These are phyloP conservation scores for Lepus americanus DNA, from an alignment of 2,113 vertebrate species.

Conservation along the genomic window DNA sequence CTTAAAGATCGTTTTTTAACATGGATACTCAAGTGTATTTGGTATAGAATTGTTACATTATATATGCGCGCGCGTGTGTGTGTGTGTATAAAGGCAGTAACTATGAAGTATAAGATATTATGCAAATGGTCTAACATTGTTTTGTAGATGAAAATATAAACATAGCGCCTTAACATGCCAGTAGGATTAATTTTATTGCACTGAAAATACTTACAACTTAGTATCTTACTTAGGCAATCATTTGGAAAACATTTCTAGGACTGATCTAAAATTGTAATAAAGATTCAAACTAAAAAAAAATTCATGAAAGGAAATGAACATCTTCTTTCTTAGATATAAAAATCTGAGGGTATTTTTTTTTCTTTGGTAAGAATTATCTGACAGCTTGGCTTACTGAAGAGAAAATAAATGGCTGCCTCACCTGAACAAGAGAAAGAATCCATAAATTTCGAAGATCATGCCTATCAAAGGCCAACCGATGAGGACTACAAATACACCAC, in stretches of 20 bases:
- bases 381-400: neutral
- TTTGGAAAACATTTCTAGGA: conserved; percentile 34
- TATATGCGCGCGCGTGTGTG: too few relatives aligned
- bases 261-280: conserved; percentile 9
- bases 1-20: neutral
- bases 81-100: too few relatives aligned
- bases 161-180: conserved; percentile 6
- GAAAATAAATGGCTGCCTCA: conserved; percentile 78
- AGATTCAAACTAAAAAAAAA: conserved; percentile 18
- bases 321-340: neutral
- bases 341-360: neutral
- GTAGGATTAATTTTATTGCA: conserved; percentile 2
- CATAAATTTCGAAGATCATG: conserved; percentile 97
- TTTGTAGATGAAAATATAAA: conserved; percentile 26
- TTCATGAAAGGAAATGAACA: neutral
- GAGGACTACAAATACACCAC: conserved; percentile 97
- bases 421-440: conserved; percentile 99
- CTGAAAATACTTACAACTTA: neutral
- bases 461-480: conserved; percentile 98
- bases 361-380: neutral
- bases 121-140: neutral
- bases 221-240: neutral
- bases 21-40: neutral
- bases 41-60: neutral
- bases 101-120: neutral